Base-by-base conservation (phyloP, 2,797 vertebrate species). In the Pseudochirops cupreus region DNA sequence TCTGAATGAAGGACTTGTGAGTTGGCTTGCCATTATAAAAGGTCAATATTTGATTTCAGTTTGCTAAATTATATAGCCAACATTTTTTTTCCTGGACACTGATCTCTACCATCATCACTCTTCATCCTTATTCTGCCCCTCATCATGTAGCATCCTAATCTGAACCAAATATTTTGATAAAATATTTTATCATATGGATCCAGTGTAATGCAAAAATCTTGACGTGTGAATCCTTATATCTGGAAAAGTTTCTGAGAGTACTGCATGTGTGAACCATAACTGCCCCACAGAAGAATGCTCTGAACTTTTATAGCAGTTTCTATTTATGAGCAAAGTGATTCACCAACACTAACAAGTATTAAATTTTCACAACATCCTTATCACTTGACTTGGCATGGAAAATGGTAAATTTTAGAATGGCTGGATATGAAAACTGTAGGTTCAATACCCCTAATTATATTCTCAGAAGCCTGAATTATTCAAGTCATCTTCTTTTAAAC, bases 251-350 rank as follows among this genome's bases (percentile, higher is more conserved):
- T 91, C 94, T 16, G 52, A 57, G 67, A 91, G 10, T 39, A 97
- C 91, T 94, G 26, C 94, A 92, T 46, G 2, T 52, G 2, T 97
- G 96, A 98, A 96, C 93, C 94, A 92, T 92, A 93, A 92, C 26
- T 96, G 91, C 46, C 94, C 92, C 82, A 52, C 54, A 52, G 93
- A 97, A 95, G 97, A 96, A 97, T 96, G 95, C 96, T 97, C 97
- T 98, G 95, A 98, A 97, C 95, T 98, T 98, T 98, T 97, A 97
- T 54, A 91, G 96, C 92, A 97, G 91, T 90, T 97, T 97, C 96
- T 97, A 95, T 97, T 98, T 98, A 97, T 58, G 95, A 91, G 91
- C 94, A 91, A 57, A 92, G 56, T 91, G 94, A 96, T 97, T 96
- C 97, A 92, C 91, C 94, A 97, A 94, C 55, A 94, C 94, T 96